phyloP scores from a whole-genome alignment of 2,797 vertebrate species.

The Hybognathus amarus region DNA sequence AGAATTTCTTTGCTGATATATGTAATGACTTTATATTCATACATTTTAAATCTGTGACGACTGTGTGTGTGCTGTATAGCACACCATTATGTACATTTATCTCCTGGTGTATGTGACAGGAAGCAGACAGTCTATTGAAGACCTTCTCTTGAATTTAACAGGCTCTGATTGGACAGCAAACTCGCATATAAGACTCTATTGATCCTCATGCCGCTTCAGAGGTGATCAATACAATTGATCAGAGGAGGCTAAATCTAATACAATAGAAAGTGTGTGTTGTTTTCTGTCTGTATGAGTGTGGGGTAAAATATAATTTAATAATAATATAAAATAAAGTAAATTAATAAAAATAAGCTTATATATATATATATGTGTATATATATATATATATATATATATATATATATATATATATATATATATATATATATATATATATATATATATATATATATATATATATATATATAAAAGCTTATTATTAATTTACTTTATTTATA shows the following conservation, averaged over 20 bases:
- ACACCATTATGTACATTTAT: slow-evolving; percentile 45
- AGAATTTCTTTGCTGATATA: neutral
- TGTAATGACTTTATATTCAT: neutral
- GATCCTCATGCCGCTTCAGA: slow-evolving; percentile 81
- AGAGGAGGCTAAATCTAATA: slow-evolving; percentile 73
- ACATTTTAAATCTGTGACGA: neutral
- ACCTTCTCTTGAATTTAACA: slow-evolving; percentile 77
- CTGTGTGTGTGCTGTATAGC: neutral
- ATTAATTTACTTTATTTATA: too few species aligned
- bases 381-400: too few species aligned
- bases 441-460: too few species aligned
- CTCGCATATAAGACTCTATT: slow-evolving; percentile 81
- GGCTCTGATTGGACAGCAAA: slow-evolving; percentile 82
- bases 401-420: too few species aligned
- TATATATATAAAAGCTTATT: too few species aligned
- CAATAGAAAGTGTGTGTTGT: slow-evolving; percentile 63
- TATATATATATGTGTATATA: too few species aligned
- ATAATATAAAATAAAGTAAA: neutral
- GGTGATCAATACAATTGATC: slow-evolving; percentile 79
- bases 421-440: too few species aligned
- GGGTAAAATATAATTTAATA: slow-evolving; percentile 3
- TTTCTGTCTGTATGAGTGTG: slow-evolving; percentile 20
- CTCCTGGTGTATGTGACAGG: slow-evolving; percentile 71
- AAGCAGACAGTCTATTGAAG: slow-evolving; percentile 71
- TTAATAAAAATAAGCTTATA: neutral